These are phyloP conservation scores for Ovis canadensis DNA, from an alignment of 2,113 vertebrate species.

Conservation along the genomic window DNA sequence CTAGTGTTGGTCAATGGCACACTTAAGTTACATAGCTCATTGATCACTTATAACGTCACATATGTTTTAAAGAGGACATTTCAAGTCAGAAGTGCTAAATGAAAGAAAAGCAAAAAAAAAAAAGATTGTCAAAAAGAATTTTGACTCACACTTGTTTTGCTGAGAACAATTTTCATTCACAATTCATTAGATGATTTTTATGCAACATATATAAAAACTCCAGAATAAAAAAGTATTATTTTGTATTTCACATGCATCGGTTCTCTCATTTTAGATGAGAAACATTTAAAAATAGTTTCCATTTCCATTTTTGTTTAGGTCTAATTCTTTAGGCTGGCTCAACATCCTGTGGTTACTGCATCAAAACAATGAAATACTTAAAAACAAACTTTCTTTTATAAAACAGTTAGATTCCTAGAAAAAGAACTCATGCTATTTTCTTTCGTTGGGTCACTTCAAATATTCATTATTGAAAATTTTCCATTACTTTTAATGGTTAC, in stretches of 20 bases:
- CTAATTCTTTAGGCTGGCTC: neutral
- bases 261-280: neutral
- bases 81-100: neutral
- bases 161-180: neutral
- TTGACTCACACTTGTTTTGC: neutral
- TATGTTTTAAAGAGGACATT: neutral
- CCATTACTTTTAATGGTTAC: neutral
- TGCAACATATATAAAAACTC: neutral
- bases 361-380: neutral
- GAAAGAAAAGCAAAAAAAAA: neutral
- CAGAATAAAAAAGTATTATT: neutral
- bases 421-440: neutral
- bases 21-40: neutral
- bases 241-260: neutral
- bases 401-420: neutral
- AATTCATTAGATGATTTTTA: neutral
- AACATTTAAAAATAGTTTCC: conserved; percentile 30
- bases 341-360: neutral
- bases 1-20: neutral
- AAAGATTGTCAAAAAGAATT: neutral
- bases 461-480: neutral
- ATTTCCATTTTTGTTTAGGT: neutral
- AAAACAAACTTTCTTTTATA: neutral
- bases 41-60: neutral
- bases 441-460: neutral